Conservation (phyloP, 2,888 invertebrate species). For the Nysson spinosus region DNA sequence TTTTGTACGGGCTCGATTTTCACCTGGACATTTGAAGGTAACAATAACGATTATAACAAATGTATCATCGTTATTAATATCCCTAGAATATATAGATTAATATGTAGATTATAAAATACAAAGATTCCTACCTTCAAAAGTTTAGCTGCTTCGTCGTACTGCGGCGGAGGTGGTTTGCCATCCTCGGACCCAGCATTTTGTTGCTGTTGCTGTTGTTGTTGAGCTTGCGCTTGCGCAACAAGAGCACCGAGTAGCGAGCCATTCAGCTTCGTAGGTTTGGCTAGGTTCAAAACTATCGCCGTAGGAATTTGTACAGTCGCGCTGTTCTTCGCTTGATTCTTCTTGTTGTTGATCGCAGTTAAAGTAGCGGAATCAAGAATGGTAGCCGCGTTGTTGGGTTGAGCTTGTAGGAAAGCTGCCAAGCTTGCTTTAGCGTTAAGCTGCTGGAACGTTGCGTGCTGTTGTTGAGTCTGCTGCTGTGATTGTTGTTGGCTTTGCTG, state of each 20-base stretch:
- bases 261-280: conserved; percentile 73
- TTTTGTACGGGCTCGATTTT: conserved; percentile 76
- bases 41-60: background rate
- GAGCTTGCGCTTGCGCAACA: conserved; percentile 73
- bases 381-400: conserved; percentile 71
- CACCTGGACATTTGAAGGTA: conserved; percentile 57
- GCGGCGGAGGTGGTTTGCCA: conserved; percentile 80
- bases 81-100: background rate
- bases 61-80: background rate
- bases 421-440: conserved; percentile 78
- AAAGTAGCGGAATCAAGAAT: conserved; percentile 72
- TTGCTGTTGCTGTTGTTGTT: conserved; percentile 68
- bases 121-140: conserved; percentile 77
- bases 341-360: conserved; percentile 75
- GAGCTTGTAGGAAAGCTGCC: conserved; percentile 77
- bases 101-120: background rate
- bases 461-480: conserved; percentile 67
- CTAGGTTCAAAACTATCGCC: conserved; percentile 73
- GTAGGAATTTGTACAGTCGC: conserved; percentile 73
- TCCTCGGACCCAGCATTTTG: conserved; percentile 71
- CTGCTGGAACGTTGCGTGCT: conserved; percentile 73
- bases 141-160: conserved; percentile 86
- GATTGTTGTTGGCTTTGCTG: conserved; percentile 63
- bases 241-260: conserved; percentile 73
- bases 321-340: conserved; percentile 73